Conservation (phyloP, 2,888 invertebrate species). For the Escarpia spicata region DNA sequence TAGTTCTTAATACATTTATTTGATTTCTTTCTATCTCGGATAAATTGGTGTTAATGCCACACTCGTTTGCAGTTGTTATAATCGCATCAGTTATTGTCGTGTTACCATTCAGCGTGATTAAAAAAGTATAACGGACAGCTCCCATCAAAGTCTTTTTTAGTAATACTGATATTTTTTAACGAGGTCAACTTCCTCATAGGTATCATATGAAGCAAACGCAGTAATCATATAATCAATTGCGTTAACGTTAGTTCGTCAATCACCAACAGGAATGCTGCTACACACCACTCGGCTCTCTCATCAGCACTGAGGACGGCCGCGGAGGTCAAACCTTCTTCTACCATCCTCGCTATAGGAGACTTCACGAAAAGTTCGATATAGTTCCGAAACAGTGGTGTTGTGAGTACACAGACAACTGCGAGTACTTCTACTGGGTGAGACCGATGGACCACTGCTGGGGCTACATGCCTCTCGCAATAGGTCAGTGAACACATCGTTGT, state of each 20-base stretch:
- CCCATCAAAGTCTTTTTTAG: too few relatives aligned
- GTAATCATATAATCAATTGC: too few relatives aligned
- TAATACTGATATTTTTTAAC: too few relatives aligned
- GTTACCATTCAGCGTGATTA: too few relatives aligned
- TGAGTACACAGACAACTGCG: slow-evolving; percentile 18
- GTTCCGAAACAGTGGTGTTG: slow-evolving; percentile 22
- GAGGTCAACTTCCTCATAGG: too few relatives aligned
- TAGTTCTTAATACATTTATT: too few relatives aligned
- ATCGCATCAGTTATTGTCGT: too few relatives aligned
- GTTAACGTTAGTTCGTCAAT: not conserved
- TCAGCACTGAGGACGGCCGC: not conserved
- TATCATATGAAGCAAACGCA: not conserved
- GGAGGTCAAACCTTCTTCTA: slow-evolving; percentile 27
- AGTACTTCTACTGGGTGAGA: not conserved
- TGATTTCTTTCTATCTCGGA: too few relatives aligned
- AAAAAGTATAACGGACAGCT: too few relatives aligned
- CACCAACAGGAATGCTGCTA: slow-evolving; percentile 29
- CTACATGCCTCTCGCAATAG: not conserved
- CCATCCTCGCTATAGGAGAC: slow-evolving; percentile 20
- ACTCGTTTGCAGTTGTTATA: too few relatives aligned
- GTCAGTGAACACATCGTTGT: not conserved
- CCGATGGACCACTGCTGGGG: not conserved
- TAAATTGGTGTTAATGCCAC: too few relatives aligned
- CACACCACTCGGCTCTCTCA: slow-evolving; percentile 22
- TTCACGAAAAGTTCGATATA: slow-evolving; percentile 5